Evolutionary conservation across 2,888 invertebrate species (phyloP), one percentile per base, ranked within the genome.

Genomic region (Amblyteles armatorius): DNA sequence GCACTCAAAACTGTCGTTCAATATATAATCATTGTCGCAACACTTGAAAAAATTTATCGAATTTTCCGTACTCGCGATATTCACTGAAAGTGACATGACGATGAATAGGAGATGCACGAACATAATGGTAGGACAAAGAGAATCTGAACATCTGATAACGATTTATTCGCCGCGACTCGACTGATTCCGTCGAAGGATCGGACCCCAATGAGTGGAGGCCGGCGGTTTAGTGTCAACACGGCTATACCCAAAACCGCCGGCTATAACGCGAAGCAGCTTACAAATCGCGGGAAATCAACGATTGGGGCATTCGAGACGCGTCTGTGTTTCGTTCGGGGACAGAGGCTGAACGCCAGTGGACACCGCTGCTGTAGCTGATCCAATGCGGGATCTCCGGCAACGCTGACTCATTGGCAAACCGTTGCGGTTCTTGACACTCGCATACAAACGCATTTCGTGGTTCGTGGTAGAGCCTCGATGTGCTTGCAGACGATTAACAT

Each of bases 1-100:
- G 72, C 90, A 91, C 65, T 85, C 36, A 5, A 90, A 65, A 36
- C 78, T 79, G 33, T 88, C 86, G 33, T 87, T 81, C 29, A 89
- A 79, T 22, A 81, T 36, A 60, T 78, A 84, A 36, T 57, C 83
- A 76, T 83, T 57, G 22, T 82, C 83, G 57, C 88, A 88, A 63
- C 88, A 88, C 87, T 88, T 88, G 44, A 57, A 33, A 11, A 36
- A 33, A 3, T 65, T 50, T 7, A 67, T 50, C 4, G 78, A 69
- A 40, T 79, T 68, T 26, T 63, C 69, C 50, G 78, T 84, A 57
- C 71, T 69, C 52, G 74, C 29, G 40, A 77, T 65, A 2, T 26
- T 72, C 1, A 29, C 57, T 16, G 50, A 13, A 11, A 82, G 16
- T 40, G 19, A 71, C 33, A 71, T 29, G 19, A 82, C 19, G 67